Conservation (phyloP, 2,797 vertebrate genomes). For the Dendrocincla tyrannina region DNA sequence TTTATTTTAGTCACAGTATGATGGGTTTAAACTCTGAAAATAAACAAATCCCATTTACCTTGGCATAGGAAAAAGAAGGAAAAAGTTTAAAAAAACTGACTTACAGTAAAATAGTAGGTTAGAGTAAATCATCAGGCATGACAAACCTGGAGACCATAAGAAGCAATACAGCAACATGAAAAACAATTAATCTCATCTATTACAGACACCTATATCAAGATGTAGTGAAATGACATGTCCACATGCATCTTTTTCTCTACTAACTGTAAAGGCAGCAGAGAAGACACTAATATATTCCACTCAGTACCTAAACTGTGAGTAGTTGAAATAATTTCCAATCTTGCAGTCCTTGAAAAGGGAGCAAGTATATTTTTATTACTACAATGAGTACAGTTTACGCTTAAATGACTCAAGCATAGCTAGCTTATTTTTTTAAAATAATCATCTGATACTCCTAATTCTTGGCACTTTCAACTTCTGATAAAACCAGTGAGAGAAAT, state of each 20-base stretch:
- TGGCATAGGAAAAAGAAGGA: background rate
- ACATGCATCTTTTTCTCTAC: background rate
- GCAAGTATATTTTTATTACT: background rate
- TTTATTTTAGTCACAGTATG: background rate
- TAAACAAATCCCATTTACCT: background rate
- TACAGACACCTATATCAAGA: background rate
- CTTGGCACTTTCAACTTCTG: background rate
- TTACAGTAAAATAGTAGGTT: background rate
- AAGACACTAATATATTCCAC: background rate
- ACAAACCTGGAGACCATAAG: background rate
- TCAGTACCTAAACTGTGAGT: background rate
- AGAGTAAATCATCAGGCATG: background rate
- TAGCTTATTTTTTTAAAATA: background rate
- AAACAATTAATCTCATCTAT: background rate
- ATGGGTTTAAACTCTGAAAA: background rate
- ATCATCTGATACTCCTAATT: background rate
- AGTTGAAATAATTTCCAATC: background rate
- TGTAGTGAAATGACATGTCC: background rate
- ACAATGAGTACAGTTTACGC: background rate
- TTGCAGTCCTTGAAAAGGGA: background rate
- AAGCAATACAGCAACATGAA: background rate
- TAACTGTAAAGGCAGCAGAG: background rate
- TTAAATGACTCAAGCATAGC: background rate
- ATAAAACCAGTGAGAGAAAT: background rate
- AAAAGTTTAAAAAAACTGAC: background rate